Evolutionary conservation across 2,888 invertebrate species (phyloP), one percentile per base, ranked within the genome.

Genomic region (Sabellastarte sp.): DNA sequence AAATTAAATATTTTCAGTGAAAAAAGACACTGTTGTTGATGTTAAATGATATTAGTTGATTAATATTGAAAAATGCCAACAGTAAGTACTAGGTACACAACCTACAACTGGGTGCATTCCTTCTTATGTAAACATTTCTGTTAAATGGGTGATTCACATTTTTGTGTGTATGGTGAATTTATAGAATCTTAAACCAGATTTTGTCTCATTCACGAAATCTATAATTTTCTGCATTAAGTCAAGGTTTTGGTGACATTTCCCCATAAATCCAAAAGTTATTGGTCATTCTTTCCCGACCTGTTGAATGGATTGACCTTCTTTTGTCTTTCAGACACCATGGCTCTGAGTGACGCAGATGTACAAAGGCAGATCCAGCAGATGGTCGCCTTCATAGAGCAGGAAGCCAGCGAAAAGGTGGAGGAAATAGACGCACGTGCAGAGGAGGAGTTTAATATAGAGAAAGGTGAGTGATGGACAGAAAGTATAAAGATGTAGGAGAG

Each of bases 331-430:
- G n/a, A n/a, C n/a, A 20, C 41, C 41, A 41, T 41, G 41, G 41
- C 41, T 41, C 41, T 41, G 41, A 41, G 41, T 41, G 41, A 41
- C 20, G 41, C 41, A 41, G 41, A 41, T 41, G 41, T 41, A 41
- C 41, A 41, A 41, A 41, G 20, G 20, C 85, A 98, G 96, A 98
- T 99, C 86, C 95, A 97, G 88, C 98, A 99, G 86, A 99, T 99
- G 99, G 98, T 99, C 95, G 97, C 97, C 87, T 99, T 99, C 89
- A 99, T 99, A 87, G 98, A 99, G 87, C 98, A 99, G 89, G 98
- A 99, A 87, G 99, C 99, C 86, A 98, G 95, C 88, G 99, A 99
- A 88, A 99, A 99, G 87, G 98, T 96, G 60, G 99, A 99, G 87
- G 99, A 99, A 89, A 98, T 99, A 85, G 98, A 99, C 89, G 97